These are phyloP conservation scores for Chionomys nivalis DNA, from an alignment of 2,113 vertebrate genomes.

Conservation along the genomic window DNA sequence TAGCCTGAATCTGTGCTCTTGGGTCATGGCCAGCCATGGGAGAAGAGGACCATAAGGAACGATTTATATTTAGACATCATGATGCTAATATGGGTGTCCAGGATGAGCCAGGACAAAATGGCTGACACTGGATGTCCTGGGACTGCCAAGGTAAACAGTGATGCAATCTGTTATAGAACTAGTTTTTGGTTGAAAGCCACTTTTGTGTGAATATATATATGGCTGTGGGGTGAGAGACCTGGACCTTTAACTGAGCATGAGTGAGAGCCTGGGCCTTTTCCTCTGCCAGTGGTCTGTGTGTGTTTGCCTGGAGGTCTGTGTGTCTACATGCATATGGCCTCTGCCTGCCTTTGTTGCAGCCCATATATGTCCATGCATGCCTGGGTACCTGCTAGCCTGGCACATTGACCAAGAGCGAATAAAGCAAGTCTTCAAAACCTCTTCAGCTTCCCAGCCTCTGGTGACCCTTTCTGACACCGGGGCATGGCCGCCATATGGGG, in stretches of 20 bases:
- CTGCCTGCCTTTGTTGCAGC: not conserved
- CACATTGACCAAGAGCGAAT: not conserved
- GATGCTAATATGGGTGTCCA: not conserved
- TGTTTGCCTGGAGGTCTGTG: not conserved
- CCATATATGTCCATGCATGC: not conserved
- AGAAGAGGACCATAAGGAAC: not conserved
- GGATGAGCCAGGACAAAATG: not conserved
- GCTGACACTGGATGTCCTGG: not conserved
- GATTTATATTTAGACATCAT: not conserved
- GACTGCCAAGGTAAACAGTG: not conserved
- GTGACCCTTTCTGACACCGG: not conserved
- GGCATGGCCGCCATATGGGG: not conserved
- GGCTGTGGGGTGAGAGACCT: not conserved
- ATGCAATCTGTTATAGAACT: not conserved
- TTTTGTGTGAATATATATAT: not conserved
- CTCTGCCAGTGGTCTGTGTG: not conserved
- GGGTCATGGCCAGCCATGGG: not conserved
- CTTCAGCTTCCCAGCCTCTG: not conserved
- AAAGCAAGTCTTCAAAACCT: not conserved
- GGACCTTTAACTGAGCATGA: not conserved
- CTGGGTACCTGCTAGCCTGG: not conserved
- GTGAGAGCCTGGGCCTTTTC: not conserved
- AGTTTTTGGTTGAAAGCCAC: not conserved
- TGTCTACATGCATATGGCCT: not conserved
- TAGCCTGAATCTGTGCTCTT: not conserved